phyloP scores from a whole-genome alignment of 2,888 invertebrate species.

The Scelioninae gen. 2 region DNA sequence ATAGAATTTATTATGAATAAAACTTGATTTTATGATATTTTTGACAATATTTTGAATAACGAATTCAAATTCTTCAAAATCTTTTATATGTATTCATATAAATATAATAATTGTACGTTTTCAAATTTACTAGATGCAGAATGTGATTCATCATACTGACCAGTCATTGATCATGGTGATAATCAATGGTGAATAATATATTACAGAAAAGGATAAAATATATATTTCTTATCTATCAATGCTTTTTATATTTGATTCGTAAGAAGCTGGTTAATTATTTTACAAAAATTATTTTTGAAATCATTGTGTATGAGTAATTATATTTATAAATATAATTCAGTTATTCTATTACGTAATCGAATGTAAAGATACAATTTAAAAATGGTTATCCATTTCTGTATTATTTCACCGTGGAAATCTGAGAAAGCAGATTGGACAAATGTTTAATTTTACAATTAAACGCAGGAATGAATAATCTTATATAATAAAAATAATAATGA shows the following conservation, averaged over 20 bases:
- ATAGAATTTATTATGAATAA: constrained; percentile 1
- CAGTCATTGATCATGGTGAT: constrained; percentile 34
- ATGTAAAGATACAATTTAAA: not conserved
- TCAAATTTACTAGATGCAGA: constrained; percentile 41
- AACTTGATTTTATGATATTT: constrained; percentile 1
- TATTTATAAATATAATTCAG: no score
- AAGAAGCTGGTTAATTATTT: no score
- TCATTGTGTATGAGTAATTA: no score
- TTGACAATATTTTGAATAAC: not conserved
- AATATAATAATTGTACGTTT: constrained; percentile 27
- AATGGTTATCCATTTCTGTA: constrained; percentile 20
- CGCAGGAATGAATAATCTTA: no score
- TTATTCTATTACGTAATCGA: not conserved
- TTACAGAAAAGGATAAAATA: constrained; percentile 30
- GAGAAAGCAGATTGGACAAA: constrained; percentile 24
- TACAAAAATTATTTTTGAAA: no score
- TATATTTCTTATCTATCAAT: no score
- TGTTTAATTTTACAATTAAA: no score
- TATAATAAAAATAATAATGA: no score
- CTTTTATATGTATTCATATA: constrained; percentile 17
- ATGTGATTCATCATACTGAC: constrained; percentile 34
- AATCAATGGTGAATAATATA: constrained; percentile 35
- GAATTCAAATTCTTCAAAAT: not conserved
- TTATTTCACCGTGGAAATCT: constrained; percentile 40
- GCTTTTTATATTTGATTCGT: no score